phyloP scores from a whole-genome alignment of 1,140 invertebrate species.

The Scylla paramamosain region DNA sequence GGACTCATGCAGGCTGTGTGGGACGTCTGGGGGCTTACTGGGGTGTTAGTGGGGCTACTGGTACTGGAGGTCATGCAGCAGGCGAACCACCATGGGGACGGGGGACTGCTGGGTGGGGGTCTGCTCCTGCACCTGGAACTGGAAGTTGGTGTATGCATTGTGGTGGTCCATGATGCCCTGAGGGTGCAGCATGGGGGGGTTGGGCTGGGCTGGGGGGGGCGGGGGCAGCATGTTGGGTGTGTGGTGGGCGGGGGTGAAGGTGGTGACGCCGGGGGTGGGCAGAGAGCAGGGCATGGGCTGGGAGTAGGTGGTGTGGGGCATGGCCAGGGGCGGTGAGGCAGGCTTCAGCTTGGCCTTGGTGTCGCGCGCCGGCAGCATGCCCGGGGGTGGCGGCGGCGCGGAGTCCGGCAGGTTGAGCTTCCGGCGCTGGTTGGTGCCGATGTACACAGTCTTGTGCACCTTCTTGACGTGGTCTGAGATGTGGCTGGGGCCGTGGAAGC shows the following conservation, averaged over 20 bases:
- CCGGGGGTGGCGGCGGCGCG: slow-evolving; percentile 69
- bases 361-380: slow-evolving; percentile 58
- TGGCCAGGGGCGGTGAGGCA: slow-evolving; percentile 37
- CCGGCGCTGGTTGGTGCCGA: slow-evolving; percentile 68
- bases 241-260: slow-evolving; percentile 56
- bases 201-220: slow-evolving; percentile 25
- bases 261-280: slow-evolving; percentile 56
- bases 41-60: slow-evolving; percentile 6
- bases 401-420: slow-evolving; percentile 67
- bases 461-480: slow-evolving; percentile 75
- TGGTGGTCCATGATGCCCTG: slow-evolving; percentile 67
- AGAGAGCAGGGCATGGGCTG: slow-evolving; percentile 58
- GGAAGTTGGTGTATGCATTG: slow-evolving; percentile 64
- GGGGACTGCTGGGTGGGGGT: slow-evolving; percentile 57
- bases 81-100: slow-evolving; percentile 63
- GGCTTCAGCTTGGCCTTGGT: slow-evolving; percentile 59
- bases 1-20: too few species aligned
- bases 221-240: slow-evolving; percentile 60
- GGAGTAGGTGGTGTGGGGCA: slow-evolving; percentile 56
- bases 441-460: slow-evolving; percentile 73
- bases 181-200: slow-evolving; percentile 52
- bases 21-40: too few species aligned
- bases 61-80: slow-evolving; percentile 63
- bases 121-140: slow-evolving; percentile 59
- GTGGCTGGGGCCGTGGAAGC: slow-evolving; percentile 74